Base-by-base conservation (phyloP, 2,888 invertebrate genomes). In the Alentia gelatinosa region DNA sequence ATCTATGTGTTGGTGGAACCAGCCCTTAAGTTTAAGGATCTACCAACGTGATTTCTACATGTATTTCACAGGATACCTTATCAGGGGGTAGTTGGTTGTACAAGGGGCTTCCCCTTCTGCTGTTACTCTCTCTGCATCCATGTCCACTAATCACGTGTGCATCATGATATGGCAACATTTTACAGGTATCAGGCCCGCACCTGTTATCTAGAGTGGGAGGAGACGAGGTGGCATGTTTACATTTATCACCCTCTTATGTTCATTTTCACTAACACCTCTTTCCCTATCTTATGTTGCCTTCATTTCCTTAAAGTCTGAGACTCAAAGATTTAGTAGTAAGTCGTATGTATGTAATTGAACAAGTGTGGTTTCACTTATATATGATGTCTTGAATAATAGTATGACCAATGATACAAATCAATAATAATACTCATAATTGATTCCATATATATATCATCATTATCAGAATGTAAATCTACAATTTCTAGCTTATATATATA, bases 181-280 rank as follows among this genome's bases (percentile, higher is more conserved):
- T 86, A 42, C 86, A 86, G 86, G 42, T 42, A 33, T 86, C 50
- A 42, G 86, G 33, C 42, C 47, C 86, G 86, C 86, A 86, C 86
- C 47, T 30, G 42, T 33, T 86, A 1, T 42, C 47, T 23, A 33
- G 50, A 42, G 37, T 42, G 86, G 84, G 42, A 42, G 47, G 30
- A 30, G 50, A 86, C 19, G 86, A 86, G 86, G 86, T 86, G 47
- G 86, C 86, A 86, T 50, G 42, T 86, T 86, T 79, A 35, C 9
- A 74, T 74, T 79, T 79, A 79, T 79, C 79, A 79, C 79, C 79
- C 79, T 79, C 23, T 79, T 79, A 15, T 37, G 4, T 15, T 79
- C 15, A 15, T 23, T 79, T 79, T n/a, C 79, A 79, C 79, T 79
- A 79, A 79, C 37, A 35, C 79, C 74, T 74, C 74, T 33, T 74